Evolutionary conservation across 2,888 invertebrate genomes (phyloP).

Genomic region (Taphrorychus bicolor): DNA sequence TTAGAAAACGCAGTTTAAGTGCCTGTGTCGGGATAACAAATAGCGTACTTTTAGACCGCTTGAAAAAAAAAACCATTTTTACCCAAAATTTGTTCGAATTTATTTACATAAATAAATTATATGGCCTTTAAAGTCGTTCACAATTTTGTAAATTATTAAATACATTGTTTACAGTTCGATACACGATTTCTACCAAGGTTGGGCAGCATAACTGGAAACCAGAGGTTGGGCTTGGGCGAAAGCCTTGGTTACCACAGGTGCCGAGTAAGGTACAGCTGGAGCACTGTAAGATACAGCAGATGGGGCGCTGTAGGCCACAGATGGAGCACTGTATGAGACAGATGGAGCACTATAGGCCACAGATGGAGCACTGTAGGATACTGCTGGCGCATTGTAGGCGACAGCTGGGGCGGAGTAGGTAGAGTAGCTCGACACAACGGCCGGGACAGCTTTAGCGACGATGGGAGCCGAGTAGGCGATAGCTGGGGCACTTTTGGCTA

Average conservation of each 20-base stretch:
- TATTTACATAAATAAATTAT: conserved; percentile 8
- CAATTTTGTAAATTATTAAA: conserved; percentile 19
- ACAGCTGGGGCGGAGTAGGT: conserved; percentile 34
- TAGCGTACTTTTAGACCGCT: too few species aligned
- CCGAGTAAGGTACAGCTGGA: conserved; percentile 41
- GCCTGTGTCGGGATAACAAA: too few species aligned
- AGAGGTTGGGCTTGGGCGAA: conserved; percentile 9
- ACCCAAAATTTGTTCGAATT: background rate
- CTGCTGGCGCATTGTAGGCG: conserved; percentile 39
- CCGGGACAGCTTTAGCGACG: conserved; percentile 26
- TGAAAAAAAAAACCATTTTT: too few species aligned
- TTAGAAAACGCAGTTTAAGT: too few species aligned
- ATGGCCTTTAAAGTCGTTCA: background rate
- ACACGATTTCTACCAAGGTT: conserved; percentile 21
- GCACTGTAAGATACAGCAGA: conserved; percentile 41
- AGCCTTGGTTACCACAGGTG: conserved; percentile 21
- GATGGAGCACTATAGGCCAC: conserved; percentile 43
- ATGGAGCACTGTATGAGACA: conserved; percentile 36
- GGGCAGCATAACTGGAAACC: conserved; percentile 20
- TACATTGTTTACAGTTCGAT: background rate
- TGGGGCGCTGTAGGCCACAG: conserved; percentile 25
- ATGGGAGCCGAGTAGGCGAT: conserved; percentile 39
- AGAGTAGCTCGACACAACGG: conserved; percentile 15
- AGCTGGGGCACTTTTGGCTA: conserved; percentile 16
- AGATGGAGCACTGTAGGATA: conserved; percentile 30